These are phyloP conservation scores for Erethizon dorsatum DNA, from an alignment of 2,797 vertebrate species.

Conservation along the genomic window DNA sequence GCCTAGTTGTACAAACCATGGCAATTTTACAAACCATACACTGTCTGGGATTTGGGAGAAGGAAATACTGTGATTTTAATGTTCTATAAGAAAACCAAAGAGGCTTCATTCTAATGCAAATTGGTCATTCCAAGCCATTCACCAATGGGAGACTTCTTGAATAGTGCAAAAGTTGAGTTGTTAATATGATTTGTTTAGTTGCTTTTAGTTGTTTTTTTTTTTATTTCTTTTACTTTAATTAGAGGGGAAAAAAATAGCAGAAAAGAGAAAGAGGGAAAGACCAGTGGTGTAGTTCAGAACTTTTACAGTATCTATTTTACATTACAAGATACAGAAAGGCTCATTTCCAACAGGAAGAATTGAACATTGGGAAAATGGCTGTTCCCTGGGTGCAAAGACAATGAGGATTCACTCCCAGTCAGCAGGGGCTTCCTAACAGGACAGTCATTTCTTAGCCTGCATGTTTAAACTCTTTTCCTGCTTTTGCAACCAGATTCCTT, in stretches of 20 bases:
- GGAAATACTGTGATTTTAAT: constrained; percentile 87
- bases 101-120: constrained; percentile 89
- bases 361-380: constrained; percentile 69
- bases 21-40: constrained; percentile 82
- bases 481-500: constrained; percentile 40
- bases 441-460: constrained; percentile 55
- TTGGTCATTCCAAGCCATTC: constrained; percentile 82
- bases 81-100: constrained; percentile 81
- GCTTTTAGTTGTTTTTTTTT: constrained; percentile 7
- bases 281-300: constrained; percentile 65
- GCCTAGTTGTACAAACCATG: constrained; percentile 65
- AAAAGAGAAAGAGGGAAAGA: background rate
- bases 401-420: constrained; percentile 65
- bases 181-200: constrained; percentile 74
- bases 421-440: constrained; percentile 72
- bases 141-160: constrained; percentile 85
- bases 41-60: constrained; percentile 79
- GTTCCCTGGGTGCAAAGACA: constrained; percentile 68
- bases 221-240: constrained; percentile 68
- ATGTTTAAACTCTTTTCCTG: constrained; percentile 70
- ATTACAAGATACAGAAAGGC: constrained; percentile 73
- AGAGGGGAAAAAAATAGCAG: constrained; percentile 27
- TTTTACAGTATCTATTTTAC: constrained; percentile 84
- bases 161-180: constrained; percentile 86
- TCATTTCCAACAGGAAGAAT: constrained; percentile 71